Percentiles rank a stretch among this genome's conserved stretches.
These are phyloP conservation scores for Chiloscyllium plagiosum DNA, from an alignment of 2,113 vertebrate species.

Conservation along the genomic window DNA sequence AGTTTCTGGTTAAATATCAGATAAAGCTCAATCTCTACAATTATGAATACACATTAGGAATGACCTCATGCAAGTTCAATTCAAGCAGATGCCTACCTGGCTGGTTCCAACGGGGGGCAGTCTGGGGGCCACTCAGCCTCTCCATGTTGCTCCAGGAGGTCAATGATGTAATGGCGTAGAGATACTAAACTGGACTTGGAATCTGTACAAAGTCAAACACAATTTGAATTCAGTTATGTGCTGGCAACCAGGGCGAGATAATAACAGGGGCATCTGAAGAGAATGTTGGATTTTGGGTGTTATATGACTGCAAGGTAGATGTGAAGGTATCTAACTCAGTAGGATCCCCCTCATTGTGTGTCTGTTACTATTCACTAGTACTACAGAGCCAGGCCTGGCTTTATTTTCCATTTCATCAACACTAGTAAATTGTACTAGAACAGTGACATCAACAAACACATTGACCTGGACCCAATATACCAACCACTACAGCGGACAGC, in stretches of 20 bases:
- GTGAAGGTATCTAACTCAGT: neutral
- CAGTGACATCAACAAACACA: too few species aligned
- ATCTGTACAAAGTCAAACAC: neutral
- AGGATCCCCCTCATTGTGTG: neutral
- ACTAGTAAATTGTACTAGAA: neutral
- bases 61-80: neutral
- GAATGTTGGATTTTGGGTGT: neutral
- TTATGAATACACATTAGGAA: neutral
- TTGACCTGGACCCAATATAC: too few species aligned
- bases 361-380: neutral
- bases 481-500: too few species aligned
- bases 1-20: neutral
- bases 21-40: neutral
- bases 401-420: neutral
- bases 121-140: constrained; percentile 63
- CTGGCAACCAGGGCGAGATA: neutral
- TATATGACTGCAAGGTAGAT: neutral
- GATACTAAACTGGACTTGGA: constrained; percentile 40
- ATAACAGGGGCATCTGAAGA: neutral
- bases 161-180: constrained; percentile 65
- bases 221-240: neutral
- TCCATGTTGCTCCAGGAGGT: constrained; percentile 62
- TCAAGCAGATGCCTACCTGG: constrained; percentile 56
- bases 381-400: neutral
- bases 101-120: constrained; percentile 74